Conservation (phyloP, 1,140 invertebrate genomes). For the Cydia fagiglandana region DNA sequence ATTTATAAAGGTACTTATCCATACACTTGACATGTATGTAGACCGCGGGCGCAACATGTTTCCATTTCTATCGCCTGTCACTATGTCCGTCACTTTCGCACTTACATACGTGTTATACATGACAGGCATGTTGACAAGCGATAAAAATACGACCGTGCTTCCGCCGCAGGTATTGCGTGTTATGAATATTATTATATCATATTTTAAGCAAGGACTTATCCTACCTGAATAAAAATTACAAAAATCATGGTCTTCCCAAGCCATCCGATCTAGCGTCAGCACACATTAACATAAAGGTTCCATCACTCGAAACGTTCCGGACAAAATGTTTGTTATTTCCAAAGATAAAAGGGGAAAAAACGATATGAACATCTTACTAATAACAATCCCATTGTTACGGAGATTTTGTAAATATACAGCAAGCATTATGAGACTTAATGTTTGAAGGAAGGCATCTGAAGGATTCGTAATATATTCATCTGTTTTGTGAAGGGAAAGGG, state of each 20-base stretch:
- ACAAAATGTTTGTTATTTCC: constrained; percentile 27
- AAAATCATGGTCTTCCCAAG: constrained; percentile 6
- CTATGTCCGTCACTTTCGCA: too few species aligned
- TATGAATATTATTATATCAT: too few species aligned
- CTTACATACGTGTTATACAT: too few species aligned
- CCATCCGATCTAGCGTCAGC: constrained; percentile 20
- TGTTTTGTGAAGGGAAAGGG: not conserved
- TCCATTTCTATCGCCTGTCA: too few species aligned
- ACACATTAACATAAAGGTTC: constrained; percentile 20
- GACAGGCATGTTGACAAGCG: too few species aligned
- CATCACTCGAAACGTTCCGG: constrained; percentile 19
- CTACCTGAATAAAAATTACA: not conserved
- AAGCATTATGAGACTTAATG: constrained; percentile 14
- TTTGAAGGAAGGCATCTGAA: constrained; percentile 6
- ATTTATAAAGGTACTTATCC: too few species aligned
- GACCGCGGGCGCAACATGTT: too few species aligned
- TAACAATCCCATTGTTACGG: not conserved
- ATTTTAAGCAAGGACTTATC: not conserved
- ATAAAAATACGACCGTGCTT: too few species aligned
- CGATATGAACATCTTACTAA: constrained; percentile 12
- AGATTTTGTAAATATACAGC: constrained; percentile 20
- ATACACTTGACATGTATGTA: too few species aligned
- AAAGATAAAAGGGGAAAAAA: constrained; percentile 30
- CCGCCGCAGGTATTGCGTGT: too few species aligned
- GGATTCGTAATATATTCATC: constrained; percentile 18